Base-by-base conservation (phyloP, 2,888 invertebrate genomes). In the Terebella lapidaria region DNA sequence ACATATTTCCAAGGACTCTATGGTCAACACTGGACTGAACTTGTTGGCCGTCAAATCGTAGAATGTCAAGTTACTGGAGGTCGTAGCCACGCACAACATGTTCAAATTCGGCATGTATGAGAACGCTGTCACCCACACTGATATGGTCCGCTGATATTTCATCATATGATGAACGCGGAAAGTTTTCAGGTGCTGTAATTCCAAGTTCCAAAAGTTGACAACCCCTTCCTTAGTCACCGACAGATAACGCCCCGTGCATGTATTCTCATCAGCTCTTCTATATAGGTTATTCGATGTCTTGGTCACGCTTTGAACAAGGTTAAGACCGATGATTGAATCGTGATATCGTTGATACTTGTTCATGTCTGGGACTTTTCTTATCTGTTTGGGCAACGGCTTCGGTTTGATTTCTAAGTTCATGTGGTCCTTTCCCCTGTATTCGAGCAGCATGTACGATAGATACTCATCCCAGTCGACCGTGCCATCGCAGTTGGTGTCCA, bases 51-150 rank as follows among this genome's bases (percentile, higher is more conserved):
- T 53, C 29, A 63, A 3, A 75, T 91, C 77, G 58, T 72, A 92
- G 79, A 92, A 90, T 66, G 88, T 85, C 49, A 92, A 80, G 74
- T 90, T 90, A 18, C 89, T 82, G 78, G 90, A 89, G 0, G 89
- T 87, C 20, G 91, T 89, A 61, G 89, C 86, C 15, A 89, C 87
- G 64, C 88, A 89, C 20, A 92, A 82, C 70, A 91, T 87, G 77
- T 87, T 87, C 56, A 91, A 87, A 77, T 91, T 90, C 0, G 90
- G 87, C 78, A 92, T 81, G 61, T 87, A 86, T 60, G 86, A 86
- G 80, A 90, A 83, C 70, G 88, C 88, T 20, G 89, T 86, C 66
- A 91, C 87, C 86, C 87, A 88, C 0, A 72, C 64, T 15, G 51
- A 49, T n/a, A n/a, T n/a, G 22, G 26, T 15, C 4, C 3, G 24